These are phyloP conservation scores for Forbesichthys papilliferus DNA, from an alignment of 2,113 vertebrate genomes.

Conservation along the genomic window DNA sequence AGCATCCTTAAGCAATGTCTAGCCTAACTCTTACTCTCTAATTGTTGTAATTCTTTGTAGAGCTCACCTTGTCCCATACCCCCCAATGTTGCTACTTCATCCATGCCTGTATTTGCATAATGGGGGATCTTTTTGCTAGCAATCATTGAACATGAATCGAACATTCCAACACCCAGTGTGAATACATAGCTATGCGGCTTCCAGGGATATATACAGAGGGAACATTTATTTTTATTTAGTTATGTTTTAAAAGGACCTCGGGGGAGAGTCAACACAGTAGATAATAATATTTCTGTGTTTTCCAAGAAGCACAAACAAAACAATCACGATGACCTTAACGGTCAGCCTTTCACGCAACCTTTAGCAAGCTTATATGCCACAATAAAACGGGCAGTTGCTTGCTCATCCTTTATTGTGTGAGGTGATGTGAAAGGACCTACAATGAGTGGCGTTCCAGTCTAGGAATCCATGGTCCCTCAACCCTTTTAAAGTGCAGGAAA, in stretches of 20 bases:
- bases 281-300: slow-evolving; percentile 15
- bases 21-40: no score
- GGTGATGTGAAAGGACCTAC: not conserved
- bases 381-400: no score
- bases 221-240: not conserved
- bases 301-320: slow-evolving; percentile 31
- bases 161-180: no score
- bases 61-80: no score
- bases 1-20: not conserved
- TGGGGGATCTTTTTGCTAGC: no score
- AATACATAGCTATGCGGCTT: slow-evolving; percentile 15
- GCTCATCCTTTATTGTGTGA: not conserved
- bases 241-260: not conserved
- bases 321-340: not conserved
- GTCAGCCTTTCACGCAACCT: no score
- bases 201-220: slow-evolving; percentile 28
- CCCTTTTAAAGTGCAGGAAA: no score
- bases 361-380: no score
- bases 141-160: no score
- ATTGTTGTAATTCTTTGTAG: no score
- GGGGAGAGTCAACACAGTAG: slow-evolving; percentile 13
- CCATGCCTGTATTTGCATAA: no score
- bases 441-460: not conserved
- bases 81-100: no score
- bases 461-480: not conserved